Evolutionary conservation across 2,888 invertebrate genomes (phyloP).

Genomic region (Eubasilissa splendida): DNA sequence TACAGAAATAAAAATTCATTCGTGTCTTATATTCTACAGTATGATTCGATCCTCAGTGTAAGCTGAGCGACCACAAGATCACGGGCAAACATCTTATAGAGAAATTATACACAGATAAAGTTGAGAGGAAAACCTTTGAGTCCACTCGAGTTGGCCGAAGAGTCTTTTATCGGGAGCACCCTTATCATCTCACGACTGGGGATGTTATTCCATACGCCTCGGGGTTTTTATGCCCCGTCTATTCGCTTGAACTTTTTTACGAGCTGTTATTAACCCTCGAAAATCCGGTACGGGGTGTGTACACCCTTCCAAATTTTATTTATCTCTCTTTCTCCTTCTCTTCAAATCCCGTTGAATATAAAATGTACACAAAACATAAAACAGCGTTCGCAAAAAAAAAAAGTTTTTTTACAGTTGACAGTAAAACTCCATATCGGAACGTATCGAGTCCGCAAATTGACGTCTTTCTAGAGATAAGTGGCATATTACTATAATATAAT

Average conservation of each 20-base stretch:
- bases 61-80: constrained; percentile 32
- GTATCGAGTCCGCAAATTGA: constrained; percentile 14
- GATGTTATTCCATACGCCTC: constrained; percentile 56
- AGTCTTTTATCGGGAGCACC: constrained; percentile 52
- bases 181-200: constrained; percentile 49
- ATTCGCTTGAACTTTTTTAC: constrained; percentile 44
- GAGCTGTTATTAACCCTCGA: constrained; percentile 46
- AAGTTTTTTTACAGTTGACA: constrained; percentile 5
- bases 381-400: not conserved
- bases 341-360: constrained; percentile 34
- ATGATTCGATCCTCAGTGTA: constrained; percentile 1
- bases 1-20: constrained; percentile 22
- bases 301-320: constrained; percentile 36
- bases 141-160: constrained; percentile 48
- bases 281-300: constrained; percentile 29
- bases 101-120: constrained; percentile 51
- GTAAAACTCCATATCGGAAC: constrained; percentile 19
- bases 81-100: constrained; percentile 42
- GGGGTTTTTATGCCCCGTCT: constrained; percentile 53
- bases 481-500: not conserved
- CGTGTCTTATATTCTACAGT: not conserved
- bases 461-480: not conserved
- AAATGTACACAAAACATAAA: constrained; percentile 32
- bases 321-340: constrained; percentile 27
- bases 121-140: constrained; percentile 38